Evolutionary conservation across 2,797 vertebrate species (phyloP), one percentile per base, ranked within the genome.

Genomic region (Enteromius paludinosus): DNA sequence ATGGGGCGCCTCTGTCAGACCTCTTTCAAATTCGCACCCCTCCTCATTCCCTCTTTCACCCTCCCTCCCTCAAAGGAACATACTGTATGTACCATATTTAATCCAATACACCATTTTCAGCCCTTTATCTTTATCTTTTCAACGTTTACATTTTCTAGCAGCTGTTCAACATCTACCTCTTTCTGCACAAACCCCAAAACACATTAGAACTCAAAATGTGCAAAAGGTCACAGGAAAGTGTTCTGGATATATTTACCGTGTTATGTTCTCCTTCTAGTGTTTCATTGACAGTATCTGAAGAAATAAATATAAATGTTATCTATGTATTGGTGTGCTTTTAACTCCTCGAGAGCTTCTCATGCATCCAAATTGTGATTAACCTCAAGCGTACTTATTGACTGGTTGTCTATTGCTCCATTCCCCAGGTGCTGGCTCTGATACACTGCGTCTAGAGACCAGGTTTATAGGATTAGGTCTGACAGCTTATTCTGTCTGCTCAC

Each of bases 1-100:
- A 92, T 90, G 90, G 89, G 92, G 90, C 92, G 87, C 86, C 73
- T 90, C 90, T 92, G 92, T 93, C 93, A 94, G 91, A 90, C 89
- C 90, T 90, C 85, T 83, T 73, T 87, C 85, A 87, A 90, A 92
- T 90, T 88, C 91, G 89, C 90, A 87, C 77, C 87, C 56, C 84
- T 88, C 64, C 85, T 68, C 62, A 64, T 62, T 74, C 79, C 71
- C 86, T 71, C 78, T 75, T 69, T 83, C 84, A 83, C 52, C 82
- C 86, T 72, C 69, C 72, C 33, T 79, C 41, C 66, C 78, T 81
- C 43, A 12, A 78, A 69, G 23, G 70, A 73, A 70, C 70, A 70
- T 59, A 47, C 75, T 81, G 64, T 68, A 86, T 66, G 75, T 43
- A 41, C 61, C 56, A 65, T 65, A 75, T 62, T 84, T 84, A 86